A percentile compares a stretch with the other conserved stretches of the same genome.
These are phyloP conservation scores for Ranitomeya variabilis DNA, from an alignment of 2,113 vertebrate genomes.

Conservation along the genomic window DNA sequence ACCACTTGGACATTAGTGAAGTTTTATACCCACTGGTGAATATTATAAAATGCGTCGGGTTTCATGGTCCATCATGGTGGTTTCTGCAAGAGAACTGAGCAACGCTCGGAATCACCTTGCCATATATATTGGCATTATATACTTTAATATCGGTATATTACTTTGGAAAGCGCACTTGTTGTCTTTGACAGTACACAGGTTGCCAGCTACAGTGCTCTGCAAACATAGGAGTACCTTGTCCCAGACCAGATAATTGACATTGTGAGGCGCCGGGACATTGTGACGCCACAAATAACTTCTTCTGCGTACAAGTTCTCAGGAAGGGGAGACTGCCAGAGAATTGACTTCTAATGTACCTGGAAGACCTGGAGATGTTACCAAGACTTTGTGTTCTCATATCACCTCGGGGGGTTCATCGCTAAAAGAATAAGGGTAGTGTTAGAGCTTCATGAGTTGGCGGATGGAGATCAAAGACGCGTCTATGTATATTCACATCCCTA, in stretches of 20 bases:
- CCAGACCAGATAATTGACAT: conserved; percentile 31
- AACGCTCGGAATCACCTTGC: not conserved
- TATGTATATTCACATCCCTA: conserved; percentile 9
- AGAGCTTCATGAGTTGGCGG: conserved; percentile 24
- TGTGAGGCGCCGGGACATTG: conserved; percentile 15
- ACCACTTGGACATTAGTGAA: no score
- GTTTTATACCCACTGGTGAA: no score
- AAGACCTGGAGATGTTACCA: conserved; percentile 49
- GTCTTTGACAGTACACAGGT: not conserved
- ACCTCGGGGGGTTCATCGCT: conserved; percentile 40
- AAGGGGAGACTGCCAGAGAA: conserved; percentile 32
- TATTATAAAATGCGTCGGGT: no score
- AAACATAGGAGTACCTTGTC: conserved; percentile 43
- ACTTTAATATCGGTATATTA: conserved; percentile 20
- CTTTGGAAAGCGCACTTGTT: not conserved
- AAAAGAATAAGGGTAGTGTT: conserved; percentile 44
- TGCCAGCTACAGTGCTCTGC: conserved; percentile 1
- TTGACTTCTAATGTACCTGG: conserved; percentile 25
- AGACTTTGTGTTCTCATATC: conserved; percentile 43
- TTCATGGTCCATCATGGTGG: no score
- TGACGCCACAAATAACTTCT: conserved; percentile 39
- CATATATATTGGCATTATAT: not conserved
- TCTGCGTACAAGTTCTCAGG: conserved; percentile 14
- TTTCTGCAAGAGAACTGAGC: no score
- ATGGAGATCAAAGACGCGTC: conserved; percentile 41